Percentiles rank a stretch among this genome's conserved stretches.
Evolutionary conservation across 2,113 vertebrate species (phyloP).

Genomic region (Tachycineta bicolor): DNA sequence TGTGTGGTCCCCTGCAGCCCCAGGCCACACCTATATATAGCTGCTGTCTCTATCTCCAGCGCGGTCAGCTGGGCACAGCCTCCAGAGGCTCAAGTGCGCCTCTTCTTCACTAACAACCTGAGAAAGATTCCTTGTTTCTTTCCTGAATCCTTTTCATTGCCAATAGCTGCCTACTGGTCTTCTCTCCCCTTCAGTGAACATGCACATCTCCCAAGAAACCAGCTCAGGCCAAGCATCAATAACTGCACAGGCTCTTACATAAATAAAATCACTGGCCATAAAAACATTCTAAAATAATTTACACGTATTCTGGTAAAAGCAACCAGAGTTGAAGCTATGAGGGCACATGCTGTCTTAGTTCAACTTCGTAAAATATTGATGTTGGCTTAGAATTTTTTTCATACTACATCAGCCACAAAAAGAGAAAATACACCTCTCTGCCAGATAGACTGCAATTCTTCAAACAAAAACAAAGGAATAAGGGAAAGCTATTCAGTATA

Average conservation of each 20-base stretch:
- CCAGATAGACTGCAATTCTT: background rate
- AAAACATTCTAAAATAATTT: background rate
- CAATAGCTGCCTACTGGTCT: background rate
- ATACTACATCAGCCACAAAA: background rate
- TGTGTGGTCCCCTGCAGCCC: background rate
- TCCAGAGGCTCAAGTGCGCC: background rate
- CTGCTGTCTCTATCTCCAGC: background rate
- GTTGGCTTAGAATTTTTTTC: background rate
- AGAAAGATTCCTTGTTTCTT: background rate
- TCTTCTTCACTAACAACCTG: background rate
- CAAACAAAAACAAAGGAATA: background rate
- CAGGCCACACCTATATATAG: background rate
- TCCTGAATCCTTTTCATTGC: background rate
- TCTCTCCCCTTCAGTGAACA: background rate
- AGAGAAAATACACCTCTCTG: background rate
- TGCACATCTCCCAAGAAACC: background rate
- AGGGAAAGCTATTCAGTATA: background rate
- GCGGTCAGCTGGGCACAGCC: background rate
- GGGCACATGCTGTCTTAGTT: background rate
- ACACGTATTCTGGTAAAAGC: background rate
- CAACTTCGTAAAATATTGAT: background rate
- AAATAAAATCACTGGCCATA: background rate
- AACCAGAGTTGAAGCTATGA: background rate
- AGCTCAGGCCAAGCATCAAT: background rate
- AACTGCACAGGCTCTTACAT: background rate